These are phyloP conservation scores for Sicus ferrugineus DNA, from an alignment of 2,888 invertebrate genomes.

Conservation along the genomic window DNA sequence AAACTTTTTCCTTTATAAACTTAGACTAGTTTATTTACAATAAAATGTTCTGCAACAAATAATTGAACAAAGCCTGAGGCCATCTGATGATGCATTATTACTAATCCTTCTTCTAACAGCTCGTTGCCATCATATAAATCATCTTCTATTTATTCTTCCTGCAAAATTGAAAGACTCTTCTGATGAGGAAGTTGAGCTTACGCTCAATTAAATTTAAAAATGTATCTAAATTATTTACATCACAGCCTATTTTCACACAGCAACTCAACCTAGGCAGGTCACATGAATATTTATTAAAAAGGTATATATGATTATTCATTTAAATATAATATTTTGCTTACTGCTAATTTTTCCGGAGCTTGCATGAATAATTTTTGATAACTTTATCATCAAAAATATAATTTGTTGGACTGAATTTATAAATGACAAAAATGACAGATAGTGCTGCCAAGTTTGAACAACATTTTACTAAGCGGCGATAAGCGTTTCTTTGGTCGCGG, in stretches of 20 bases:
- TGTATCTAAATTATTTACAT: slow-evolving; percentile 4
- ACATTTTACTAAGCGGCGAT: slow-evolving; percentile 13
- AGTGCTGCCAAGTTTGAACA: slow-evolving; percentile 4
- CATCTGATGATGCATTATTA: slow-evolving; percentile 1
- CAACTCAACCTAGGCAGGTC: neutral
- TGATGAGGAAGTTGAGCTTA: slow-evolving; percentile 10
- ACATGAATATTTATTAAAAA: slow-evolving; percentile 9
- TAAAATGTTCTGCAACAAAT: neutral
- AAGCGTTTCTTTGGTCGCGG: slow-evolving; percentile 10
- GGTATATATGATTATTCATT: slow-evolving; percentile 5
- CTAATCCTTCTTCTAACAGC: neutral
- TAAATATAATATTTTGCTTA: slow-evolving; percentile 14
- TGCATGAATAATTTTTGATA: slow-evolving; percentile 7
- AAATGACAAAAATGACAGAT: slow-evolving; percentile 12
- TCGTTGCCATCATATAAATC: slow-evolving; percentile 21
- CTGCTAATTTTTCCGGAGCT: slow-evolving; percentile 10
- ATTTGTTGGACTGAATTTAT: slow-evolving; percentile 7
- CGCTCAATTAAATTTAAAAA: slow-evolving; percentile 8
- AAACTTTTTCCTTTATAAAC: neutral
- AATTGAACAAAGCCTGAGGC: neutral
- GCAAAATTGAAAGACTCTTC: neutral
- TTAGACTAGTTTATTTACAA: neutral
- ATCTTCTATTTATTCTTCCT: neutral
- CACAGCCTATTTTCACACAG: slow-evolving; percentile 7
- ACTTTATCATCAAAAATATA: slow-evolving; percentile 10